Base-by-base conservation (phyloP, 30 jellyfish, hydroid and myxozoan species). In the Mastigias papua region DNA sequence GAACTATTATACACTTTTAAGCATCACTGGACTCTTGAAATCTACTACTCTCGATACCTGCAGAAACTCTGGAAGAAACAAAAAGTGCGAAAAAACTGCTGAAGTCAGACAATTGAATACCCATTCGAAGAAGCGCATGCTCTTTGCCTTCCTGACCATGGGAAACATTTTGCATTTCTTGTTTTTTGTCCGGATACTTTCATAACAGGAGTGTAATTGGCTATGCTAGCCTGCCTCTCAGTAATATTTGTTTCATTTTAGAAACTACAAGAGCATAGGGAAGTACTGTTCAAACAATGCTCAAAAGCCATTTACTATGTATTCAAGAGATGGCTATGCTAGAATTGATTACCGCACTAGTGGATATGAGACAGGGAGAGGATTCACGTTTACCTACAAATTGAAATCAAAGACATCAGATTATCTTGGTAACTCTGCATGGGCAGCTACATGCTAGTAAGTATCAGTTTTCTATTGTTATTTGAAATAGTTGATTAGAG, bases 311-410 rank as follows among this genome's bases (percentile, higher is more conserved):
- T 73, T 73, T 46, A 37, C 69, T 6, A 73, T 73, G 85, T 73
- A 37, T 50, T 73, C 85, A 46, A 49, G 37, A 23, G 85, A 73
- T 48, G 70, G 85, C 48, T 73, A 73, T 49, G 85, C 85, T 1
- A 73, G 48, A 60, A 49, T 73, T 20, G n/a, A 7, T 23, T 34
- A 35, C 26, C 15, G 26, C 6, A 1, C 85, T 33, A 71, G 21
- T 42, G 78, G 54, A 15, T 22, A 8, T 10, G 1, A 21, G 11
- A 23, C 21, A 48, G 46, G 70, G 22, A 37, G 26, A 9, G 85
- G 85, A 8, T 73, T 73, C 70, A 46, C 34, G 7, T 33, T 73
- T 21, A 11, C n/a, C 34, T 73, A 73, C 57, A 23, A 13, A 10
- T 26, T 73, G 71, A 73, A 21, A 73, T 49, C 85, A 42, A 73